These are phyloP conservation scores for Poecile montanus DNA, from an alignment of 2,797 vertebrate genomes.

Conservation along the genomic window DNA sequence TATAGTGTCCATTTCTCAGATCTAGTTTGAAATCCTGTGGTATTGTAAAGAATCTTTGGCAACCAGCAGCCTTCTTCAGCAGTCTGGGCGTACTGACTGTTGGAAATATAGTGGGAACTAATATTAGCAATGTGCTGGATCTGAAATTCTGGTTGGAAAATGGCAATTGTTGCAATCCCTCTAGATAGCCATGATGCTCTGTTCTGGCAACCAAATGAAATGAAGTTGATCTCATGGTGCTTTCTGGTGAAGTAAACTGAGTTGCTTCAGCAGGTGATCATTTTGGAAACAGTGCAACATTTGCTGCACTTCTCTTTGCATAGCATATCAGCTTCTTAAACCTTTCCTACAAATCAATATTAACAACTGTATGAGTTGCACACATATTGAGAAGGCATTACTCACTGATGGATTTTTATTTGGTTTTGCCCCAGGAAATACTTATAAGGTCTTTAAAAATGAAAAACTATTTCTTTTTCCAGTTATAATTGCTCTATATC, in stretches of 20 bases:
- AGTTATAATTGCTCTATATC: constrained; percentile 48
- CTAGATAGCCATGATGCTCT: background rate
- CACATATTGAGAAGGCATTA: constrained; percentile 61
- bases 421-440: constrained; percentile 67
- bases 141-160: background rate
- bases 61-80: background rate
- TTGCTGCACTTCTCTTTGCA: constrained; percentile 28
- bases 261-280: constrained; percentile 8
- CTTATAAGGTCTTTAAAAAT: constrained; percentile 64
- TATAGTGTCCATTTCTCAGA: background rate
- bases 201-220: background rate
- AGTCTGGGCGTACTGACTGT: background rate
- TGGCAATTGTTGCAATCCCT: background rate
- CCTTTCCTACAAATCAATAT: constrained; percentile 69
- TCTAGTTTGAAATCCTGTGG: background rate
- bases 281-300: background rate
- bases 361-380: constrained; percentile 65
- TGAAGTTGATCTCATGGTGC: background rate
- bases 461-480: constrained; percentile 56
- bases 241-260: constrained; percentile 6
- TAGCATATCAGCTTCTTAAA: constrained; percentile 50
- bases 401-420: constrained; percentile 67
- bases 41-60: background rate
- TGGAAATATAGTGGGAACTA: background rate
- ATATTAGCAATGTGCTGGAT: background rate